Evolutionary conservation across 1,140 invertebrate genomes (phyloP).

Genomic region (Aphelenchoides besseyi): DNA sequence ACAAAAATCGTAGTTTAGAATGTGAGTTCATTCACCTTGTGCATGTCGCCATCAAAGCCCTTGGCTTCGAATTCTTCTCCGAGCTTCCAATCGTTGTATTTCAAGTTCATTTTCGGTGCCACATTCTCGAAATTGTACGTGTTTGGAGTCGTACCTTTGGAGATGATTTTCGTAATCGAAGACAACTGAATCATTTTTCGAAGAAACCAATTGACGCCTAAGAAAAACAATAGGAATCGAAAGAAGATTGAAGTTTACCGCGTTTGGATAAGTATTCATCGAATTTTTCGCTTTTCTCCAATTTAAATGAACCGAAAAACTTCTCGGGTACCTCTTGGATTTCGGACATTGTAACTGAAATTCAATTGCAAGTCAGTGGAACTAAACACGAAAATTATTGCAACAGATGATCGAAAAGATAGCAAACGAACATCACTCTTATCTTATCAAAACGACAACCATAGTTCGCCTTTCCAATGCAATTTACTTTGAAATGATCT

Average conservation of each 20-base stretch:
- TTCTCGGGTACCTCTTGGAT: constrained; percentile 34
- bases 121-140: constrained; percentile 52
- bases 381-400: too few species aligned
- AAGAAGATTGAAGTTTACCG: not conserved
- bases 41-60: constrained; percentile 45
- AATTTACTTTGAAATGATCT: too few species aligned
- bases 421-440: too few species aligned
- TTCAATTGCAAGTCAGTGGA: not conserved
- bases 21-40: constrained; percentile 32
- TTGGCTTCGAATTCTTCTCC: constrained; percentile 43
- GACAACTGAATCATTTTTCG: constrained; percentile 58
- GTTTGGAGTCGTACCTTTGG: constrained; percentile 21
- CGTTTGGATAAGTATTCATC: constrained; percentile 50
- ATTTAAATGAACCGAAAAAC: constrained; percentile 45
- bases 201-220: constrained; percentile 57
- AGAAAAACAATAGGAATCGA: constrained; percentile 1
- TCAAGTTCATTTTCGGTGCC: constrained; percentile 40
- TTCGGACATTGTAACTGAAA: constrained; percentile 10
- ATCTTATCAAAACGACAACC: too few species aligned
- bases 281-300: constrained; percentile 50
- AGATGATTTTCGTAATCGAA: constrained; percentile 55
- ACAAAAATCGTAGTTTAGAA: constrained; percentile 20
- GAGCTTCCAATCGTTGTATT: constrained; percentile 38
- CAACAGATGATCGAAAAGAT: too few species aligned
- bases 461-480: too few species aligned